These are phyloP conservation scores for Hartigia nigra DNA, from an alignment of 2,888 invertebrate genomes.

Conservation along the genomic window DNA sequence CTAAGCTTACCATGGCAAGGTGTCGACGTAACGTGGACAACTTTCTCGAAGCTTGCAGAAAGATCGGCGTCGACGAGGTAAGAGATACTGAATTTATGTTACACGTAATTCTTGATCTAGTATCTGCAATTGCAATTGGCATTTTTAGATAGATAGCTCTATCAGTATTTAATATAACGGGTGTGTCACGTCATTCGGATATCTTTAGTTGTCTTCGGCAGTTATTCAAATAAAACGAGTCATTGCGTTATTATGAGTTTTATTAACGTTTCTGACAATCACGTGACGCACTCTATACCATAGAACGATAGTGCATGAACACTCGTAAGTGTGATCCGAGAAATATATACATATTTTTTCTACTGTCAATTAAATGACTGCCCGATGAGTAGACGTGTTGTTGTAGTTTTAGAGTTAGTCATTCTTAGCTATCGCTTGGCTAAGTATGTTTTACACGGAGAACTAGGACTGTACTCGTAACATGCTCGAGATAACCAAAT, in stretches of 20 bases:
- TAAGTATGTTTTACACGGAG: neutral
- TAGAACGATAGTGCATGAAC: neutral
- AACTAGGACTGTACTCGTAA: neutral
- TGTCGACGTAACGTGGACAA: slow-evolving; percentile 96
- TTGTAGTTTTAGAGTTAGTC: neutral
- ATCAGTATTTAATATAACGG: neutral
- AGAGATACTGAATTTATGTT: slow-evolving; percentile 59
- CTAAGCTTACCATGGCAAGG: slow-evolving; percentile 93
- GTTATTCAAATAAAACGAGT: neutral
- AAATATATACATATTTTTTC: neutral
- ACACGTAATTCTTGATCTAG: neutral
- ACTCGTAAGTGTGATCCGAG: neutral
- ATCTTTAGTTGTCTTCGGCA: neutral
- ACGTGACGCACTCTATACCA: neutral
- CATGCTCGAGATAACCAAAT: neutral
- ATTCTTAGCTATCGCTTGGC: neutral
- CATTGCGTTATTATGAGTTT: neutral
- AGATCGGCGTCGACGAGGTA: slow-evolving; percentile 95
- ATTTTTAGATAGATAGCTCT: neutral
- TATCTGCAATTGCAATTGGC: neutral
- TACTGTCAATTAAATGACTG: neutral
- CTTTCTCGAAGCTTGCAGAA: slow-evolving; percentile 93
- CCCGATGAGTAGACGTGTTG: neutral
- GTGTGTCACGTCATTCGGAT: neutral
- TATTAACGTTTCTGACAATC: neutral